These are phyloP conservation scores for Bathynomus jamesi DNA, from an alignment of 1,140 invertebrate genomes.

Conservation along the genomic window DNA sequence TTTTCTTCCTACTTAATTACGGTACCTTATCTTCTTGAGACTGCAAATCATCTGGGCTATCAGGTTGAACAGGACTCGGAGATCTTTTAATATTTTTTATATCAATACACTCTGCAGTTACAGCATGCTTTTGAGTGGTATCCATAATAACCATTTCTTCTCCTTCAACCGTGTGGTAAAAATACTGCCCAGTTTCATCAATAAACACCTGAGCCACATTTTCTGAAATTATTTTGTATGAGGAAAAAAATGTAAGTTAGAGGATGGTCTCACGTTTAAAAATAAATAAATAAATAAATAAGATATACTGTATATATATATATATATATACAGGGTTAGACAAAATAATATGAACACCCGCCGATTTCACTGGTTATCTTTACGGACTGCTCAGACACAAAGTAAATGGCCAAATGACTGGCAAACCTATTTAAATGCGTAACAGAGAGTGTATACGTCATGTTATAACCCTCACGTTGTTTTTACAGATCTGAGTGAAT, in stretches of 20 bases:
- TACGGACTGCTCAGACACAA: too few species aligned
- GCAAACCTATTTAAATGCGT: too few species aligned
- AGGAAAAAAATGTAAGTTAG: neutral
- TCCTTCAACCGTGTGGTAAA: conserved; percentile 58
- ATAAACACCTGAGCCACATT: conserved; percentile 64
- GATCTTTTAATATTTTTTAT: neutral
- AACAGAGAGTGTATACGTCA: too few species aligned
- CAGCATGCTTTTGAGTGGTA: neutral
- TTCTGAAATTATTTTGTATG: conserved; percentile 37
- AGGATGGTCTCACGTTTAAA: neutral
- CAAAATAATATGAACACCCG: too few species aligned
- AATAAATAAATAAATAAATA: too few species aligned
- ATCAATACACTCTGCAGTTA: neutral
- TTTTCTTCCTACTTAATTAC: too few species aligned
- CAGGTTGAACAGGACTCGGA: neutral
- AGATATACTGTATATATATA: too few species aligned
- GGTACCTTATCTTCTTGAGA: neutral
- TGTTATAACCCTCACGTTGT: too few species aligned
- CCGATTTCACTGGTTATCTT: too few species aligned
- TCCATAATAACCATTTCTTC: conserved; percentile 33
- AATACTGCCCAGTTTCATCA: conserved; percentile 67
- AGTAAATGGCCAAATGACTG: too few species aligned
- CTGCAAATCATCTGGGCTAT: neutral
- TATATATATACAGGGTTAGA: too few species aligned
- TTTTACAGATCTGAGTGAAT: too few species aligned